Conservation (phyloP, 2,888 invertebrate genomes). For the Chrysotoxum bicinctum region DNA sequence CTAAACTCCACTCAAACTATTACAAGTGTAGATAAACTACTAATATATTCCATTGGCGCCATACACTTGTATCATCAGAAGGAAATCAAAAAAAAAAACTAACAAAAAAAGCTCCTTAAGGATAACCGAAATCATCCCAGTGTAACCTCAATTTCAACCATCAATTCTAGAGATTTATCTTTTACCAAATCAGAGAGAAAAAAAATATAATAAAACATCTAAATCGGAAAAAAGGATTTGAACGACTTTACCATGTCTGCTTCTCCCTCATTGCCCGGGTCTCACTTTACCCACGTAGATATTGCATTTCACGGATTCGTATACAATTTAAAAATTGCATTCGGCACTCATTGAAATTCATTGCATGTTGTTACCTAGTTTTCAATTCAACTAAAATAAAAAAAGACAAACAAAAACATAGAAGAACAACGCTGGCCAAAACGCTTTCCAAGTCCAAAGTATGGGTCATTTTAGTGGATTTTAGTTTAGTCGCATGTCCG, state of each 20-base stretch:
- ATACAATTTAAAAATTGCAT: conserved; percentile 67
- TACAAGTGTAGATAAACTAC: conserved; percentile 6
- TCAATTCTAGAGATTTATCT: conserved; percentile 66
- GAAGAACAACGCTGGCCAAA: conserved; percentile 25
- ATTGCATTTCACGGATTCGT: conserved; percentile 57
- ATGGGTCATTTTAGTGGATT: conserved; percentile 19
- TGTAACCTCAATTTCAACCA: conserved; percentile 63
- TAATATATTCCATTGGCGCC: conserved; percentile 47
- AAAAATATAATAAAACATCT: conserved; percentile 12
- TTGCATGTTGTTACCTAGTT: conserved; percentile 71
- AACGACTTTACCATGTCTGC: conserved; percentile 46
- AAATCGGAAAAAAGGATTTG: conserved; percentile 54
- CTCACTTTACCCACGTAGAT: conserved; percentile 18
- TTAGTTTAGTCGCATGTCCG: conserved; percentile 1
- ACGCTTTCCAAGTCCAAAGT: conserved; percentile 24
- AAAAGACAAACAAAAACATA: not conserved
- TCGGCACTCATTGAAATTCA: conserved; percentile 70
- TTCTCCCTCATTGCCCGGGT: conserved; percentile 3
- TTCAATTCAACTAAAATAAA: conserved; percentile 40
- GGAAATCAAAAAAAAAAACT: not conserved
- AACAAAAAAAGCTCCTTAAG: conserved; percentile 25
- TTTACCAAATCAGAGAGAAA: conserved; percentile 22
- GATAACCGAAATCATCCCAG: conserved; percentile 52
- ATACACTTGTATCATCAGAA: conserved; percentile 20
- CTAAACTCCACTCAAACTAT: conserved; percentile 25